phyloP scores from a whole-genome alignment of 2,888 invertebrate genomes.

The Nomada ruficornis region DNA sequence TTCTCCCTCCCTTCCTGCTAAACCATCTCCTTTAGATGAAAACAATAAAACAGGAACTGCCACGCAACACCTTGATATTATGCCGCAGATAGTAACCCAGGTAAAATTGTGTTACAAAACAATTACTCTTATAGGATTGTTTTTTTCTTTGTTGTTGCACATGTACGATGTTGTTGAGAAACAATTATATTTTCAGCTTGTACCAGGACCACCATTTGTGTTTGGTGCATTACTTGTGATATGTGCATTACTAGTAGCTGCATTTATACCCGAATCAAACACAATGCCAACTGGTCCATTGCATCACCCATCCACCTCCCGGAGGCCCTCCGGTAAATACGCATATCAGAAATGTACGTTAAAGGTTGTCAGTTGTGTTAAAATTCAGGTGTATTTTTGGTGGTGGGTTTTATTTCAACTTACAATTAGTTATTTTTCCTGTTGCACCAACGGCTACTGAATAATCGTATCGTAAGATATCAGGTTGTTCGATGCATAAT shows the following conservation, averaged over 20 bases:
- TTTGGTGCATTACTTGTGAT: constrained; percentile 98
- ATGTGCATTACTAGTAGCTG: constrained; percentile 96
- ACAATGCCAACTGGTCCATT: constrained; percentile 84
- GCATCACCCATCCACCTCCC: constrained; percentile 87
- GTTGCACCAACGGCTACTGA: too few relatives aligned
- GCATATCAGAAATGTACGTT: constrained; percentile 85
- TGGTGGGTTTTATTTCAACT: constrained; percentile 76
- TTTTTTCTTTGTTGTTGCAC: neutral
- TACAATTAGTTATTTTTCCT: neutral
- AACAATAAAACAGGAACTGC: constrained; percentile 83
- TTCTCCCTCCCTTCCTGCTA: constrained; percentile 76
- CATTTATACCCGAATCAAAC: constrained; percentile 91
- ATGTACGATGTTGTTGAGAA: constrained; percentile 1
- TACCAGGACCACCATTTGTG: constrained; percentile 99
- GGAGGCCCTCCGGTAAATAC: constrained; percentile 86
- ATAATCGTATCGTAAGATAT: too few relatives aligned
- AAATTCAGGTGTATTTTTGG: constrained; percentile 79
- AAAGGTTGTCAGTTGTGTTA: constrained; percentile 81
- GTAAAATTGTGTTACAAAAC: constrained; percentile 2
- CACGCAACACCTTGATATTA: constrained; percentile 85
- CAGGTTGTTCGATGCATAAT: neutral
- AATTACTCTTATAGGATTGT: neutral
- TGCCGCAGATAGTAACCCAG: constrained; percentile 84
- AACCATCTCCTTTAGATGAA: constrained; percentile 83
- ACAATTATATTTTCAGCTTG: constrained; percentile 86